Percentiles rank a stretch among this genome's conserved stretches.
These are phyloP conservation scores for Callosobruchus maculatus DNA, from an alignment of 2,888 invertebrate species.

Conservation along the genomic window DNA sequence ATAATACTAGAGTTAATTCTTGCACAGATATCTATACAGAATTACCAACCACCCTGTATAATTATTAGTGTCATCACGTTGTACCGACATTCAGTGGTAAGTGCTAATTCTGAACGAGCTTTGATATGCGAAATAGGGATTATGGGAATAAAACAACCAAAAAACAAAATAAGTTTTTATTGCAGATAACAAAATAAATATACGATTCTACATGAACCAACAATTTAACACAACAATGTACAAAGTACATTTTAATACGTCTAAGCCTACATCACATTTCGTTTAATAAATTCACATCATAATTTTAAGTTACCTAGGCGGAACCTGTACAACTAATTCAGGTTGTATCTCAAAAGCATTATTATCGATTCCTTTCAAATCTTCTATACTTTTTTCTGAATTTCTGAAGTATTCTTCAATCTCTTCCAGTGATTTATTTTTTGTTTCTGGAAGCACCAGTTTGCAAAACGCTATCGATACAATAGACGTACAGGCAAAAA, in stretches of 20 bases:
- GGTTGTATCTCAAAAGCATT: constrained; percentile 28
- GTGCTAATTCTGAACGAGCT: too few relatives aligned
- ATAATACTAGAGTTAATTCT: too few relatives aligned
- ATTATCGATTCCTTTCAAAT: constrained; percentile 37
- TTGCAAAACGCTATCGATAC: constrained; percentile 60
- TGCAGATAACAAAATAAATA: constrained; percentile 2
- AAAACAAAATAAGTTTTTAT: not conserved
- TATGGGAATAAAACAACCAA: not conserved
- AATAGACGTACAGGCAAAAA: constrained; percentile 60
- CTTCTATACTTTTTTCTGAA: constrained; percentile 24
- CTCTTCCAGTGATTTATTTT: constrained; percentile 63
- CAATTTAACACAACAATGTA: not conserved
- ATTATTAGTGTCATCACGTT: too few relatives aligned
- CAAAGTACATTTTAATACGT: not conserved
- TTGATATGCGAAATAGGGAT: too few relatives aligned
- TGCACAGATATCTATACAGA: too few relatives aligned
- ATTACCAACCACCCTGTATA: too few relatives aligned
- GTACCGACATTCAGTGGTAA: too few relatives aligned
- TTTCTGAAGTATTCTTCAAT: constrained; percentile 63
- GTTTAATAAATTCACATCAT: not conserved
- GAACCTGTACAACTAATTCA: constrained; percentile 12
- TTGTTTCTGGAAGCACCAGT: constrained; percentile 65
- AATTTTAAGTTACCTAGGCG: not conserved
- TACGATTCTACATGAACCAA: not conserved
- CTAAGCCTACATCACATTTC: not conserved